A percentile compares a stretch with the other conserved stretches of the same genome.
These are phyloP conservation scores for Polypterus senegalus DNA, from an alignment of 2,113 vertebrate genomes.

Conservation along the genomic window DNA sequence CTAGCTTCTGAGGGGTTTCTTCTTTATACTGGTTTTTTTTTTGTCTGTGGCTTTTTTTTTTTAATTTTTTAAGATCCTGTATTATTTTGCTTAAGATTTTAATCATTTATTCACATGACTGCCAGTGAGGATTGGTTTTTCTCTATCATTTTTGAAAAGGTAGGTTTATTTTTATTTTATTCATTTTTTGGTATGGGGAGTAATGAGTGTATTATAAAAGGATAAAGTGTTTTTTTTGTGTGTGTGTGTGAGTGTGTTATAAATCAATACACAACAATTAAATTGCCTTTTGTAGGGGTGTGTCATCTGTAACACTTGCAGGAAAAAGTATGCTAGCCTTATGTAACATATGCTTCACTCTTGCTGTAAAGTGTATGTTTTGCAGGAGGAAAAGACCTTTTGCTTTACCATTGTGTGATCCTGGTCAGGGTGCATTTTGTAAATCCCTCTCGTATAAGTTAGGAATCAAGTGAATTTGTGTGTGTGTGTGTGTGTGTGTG, in stretches of 20 bases:
- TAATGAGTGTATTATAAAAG: neutral
- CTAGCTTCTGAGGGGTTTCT: conserved; percentile 80
- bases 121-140: conserved; percentile 71
- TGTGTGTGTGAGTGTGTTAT: conserved; percentile 12
- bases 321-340: too few species aligned
- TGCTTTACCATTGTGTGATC: conserved; percentile 44
- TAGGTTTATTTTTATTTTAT: conserved; percentile 70
- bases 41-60: conserved; percentile 55
- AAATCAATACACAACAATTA: neutral
- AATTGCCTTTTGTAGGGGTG: too few species aligned
- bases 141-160: conserved; percentile 79
- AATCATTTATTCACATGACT: conserved; percentile 89
- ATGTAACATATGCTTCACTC: too few species aligned
- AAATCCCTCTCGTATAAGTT: conserved; percentile 64
- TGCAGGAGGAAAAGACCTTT: neutral
- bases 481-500: neutral
- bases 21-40: conserved; percentile 53
- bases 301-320: too few species aligned
- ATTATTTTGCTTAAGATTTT: conserved; percentile 54
- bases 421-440: conserved; percentile 71
- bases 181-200: too few species aligned
- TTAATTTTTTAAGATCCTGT: conserved; percentile 63
- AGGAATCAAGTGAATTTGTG: conserved; percentile 57
- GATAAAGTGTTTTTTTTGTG: conserved; percentile 18
- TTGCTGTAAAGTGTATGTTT: too few species aligned